Percentiles rank a stretch among this genome's conserved stretches.
phyloP scores from a whole-genome alignment of 2,888 invertebrate genomes.

The Drosophila stalkeri region DNA sequence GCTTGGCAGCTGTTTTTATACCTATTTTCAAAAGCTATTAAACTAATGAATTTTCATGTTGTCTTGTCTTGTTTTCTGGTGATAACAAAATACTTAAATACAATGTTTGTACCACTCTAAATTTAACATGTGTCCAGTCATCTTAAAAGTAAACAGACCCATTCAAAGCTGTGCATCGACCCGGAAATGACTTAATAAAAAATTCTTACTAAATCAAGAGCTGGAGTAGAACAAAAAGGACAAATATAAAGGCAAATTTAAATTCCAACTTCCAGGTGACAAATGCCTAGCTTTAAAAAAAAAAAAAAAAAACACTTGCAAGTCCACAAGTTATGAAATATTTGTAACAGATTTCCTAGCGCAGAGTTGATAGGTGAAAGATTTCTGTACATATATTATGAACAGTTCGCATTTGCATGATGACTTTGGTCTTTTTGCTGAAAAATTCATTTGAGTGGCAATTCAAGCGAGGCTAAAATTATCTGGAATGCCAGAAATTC shows the following conservation, averaged over 20 bases:
- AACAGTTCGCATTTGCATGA: constrained; percentile 1
- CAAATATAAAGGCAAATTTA: neutral
- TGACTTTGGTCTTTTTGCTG: constrained; percentile 32
- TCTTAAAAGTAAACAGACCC: constrained; percentile 20
- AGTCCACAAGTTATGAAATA: neutral
- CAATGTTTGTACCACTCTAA: constrained; percentile 7
- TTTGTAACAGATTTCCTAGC: constrained; percentile 20
- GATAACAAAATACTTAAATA: constrained; percentile 24
- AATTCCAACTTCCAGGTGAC: constrained; percentile 6
- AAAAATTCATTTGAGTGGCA: constrained; percentile 36
- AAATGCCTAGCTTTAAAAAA: neutral
- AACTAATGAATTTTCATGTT: constrained; percentile 24
- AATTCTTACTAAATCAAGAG: neutral
- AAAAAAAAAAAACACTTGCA: neutral
- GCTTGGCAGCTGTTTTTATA: constrained; percentile 36
- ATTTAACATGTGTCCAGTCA: constrained; percentile 25
- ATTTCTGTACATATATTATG: neutral
- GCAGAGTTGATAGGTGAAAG: constrained; percentile 12
- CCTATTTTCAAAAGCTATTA: constrained; percentile 41
- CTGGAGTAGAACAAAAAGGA: neutral
- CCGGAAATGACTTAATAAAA: constrained; percentile 15
- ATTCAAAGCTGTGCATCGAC: neutral
- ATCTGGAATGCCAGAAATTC: constrained; percentile 39
- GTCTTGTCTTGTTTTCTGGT: neutral
- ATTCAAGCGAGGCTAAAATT: constrained; percentile 21